These are phyloP conservation scores for Pandemis cinnamomeana DNA, from an alignment of 2,888 invertebrate species.

Conservation along the genomic window DNA sequence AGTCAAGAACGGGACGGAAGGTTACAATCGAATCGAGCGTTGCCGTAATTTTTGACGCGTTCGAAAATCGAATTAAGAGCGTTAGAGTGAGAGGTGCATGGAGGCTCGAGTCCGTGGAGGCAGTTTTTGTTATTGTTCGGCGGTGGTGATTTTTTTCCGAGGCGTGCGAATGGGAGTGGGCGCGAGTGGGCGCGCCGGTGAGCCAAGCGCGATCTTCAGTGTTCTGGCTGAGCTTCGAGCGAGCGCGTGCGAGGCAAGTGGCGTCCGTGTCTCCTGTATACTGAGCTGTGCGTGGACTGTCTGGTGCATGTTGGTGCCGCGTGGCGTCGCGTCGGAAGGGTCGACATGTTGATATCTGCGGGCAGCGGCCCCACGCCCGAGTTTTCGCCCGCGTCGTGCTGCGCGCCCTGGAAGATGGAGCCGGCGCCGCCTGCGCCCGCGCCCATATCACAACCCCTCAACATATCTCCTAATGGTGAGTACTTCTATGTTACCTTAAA, in stretches of 20 bases:
- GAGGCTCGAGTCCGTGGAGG: slow-evolving; percentile 73
- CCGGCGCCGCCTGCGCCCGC: slow-evolving; percentile 84
- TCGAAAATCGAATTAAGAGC: slow-evolving; percentile 83
- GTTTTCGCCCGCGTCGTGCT: slow-evolving; percentile 84
- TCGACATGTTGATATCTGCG: slow-evolving; percentile 87
- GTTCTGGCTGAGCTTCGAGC: slow-evolving; percentile 83
- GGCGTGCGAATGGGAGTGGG: slow-evolving; percentile 84
- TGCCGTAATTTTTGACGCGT: slow-evolving; percentile 81
- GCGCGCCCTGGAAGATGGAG: slow-evolving; percentile 87
- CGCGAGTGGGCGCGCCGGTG: slow-evolving; percentile 82
- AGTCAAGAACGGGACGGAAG: slow-evolving; percentile 77
- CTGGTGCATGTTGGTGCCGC: slow-evolving; percentile 64
- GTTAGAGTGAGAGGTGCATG: slow-evolving; percentile 81
- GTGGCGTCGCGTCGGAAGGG: slow-evolving; percentile 62
- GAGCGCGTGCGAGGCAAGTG: slow-evolving; percentile 78
- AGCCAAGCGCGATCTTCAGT: slow-evolving; percentile 84
- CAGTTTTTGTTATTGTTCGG: slow-evolving; percentile 82
- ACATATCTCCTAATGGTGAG: slow-evolving; percentile 85
- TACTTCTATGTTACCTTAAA: slow-evolving; percentile 13
- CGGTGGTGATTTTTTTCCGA: slow-evolving; percentile 80
- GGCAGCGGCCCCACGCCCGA: slow-evolving; percentile 85
- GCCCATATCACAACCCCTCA: slow-evolving; percentile 78
- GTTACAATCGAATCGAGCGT: slow-evolving; percentile 77
- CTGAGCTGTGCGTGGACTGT: slow-evolving; percentile 58
- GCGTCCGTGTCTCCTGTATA: slow-evolving; percentile 55